Evolutionary conservation across 2,113 vertebrate species (phyloP).

Genomic region (Hippocampus comes): DNA sequence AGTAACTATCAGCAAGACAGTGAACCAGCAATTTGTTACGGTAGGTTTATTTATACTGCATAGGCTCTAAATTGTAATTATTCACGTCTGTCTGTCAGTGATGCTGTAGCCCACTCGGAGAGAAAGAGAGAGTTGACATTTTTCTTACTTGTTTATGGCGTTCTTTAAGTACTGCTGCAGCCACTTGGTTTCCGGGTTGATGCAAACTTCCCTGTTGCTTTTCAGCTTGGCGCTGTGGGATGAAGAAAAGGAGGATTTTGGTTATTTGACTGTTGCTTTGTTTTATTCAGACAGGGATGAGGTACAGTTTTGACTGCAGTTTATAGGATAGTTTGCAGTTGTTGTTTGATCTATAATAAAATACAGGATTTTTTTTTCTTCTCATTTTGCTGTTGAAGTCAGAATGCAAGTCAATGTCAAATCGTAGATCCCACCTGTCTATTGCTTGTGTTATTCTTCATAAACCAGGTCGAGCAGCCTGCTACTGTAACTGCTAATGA

Average conservation of each 20-base stretch:
- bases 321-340: neutral
- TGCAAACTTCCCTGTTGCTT: constrained; percentile 94
- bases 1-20: constrained; percentile 21
- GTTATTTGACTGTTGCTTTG: neutral
- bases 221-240: constrained; percentile 87
- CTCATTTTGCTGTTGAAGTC: too few species aligned
- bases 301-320: neutral
- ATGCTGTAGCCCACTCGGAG: constrained; percentile 6
- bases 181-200: constrained; percentile 96
- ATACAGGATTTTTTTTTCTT: too few species aligned
- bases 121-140: constrained; percentile 8
- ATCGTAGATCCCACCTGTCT: too few species aligned
- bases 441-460: too few species aligned
- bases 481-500: too few species aligned
- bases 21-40: neutral
- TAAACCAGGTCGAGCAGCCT: too few species aligned
- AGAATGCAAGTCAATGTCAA: too few species aligned
- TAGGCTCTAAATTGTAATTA: constrained; percentile 11
- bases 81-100: constrained; percentile 21
- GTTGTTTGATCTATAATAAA: too few species aligned
- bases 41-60: constrained; percentile 31
- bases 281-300: neutral
- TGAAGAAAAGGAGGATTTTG: neutral
- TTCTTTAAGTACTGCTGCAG: constrained; percentile 97
- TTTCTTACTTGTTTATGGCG: constrained; percentile 95